Percentiles rank a stretch among this genome's conserved stretches.
Evolutionary conservation across 2,113 vertebrate genomes (phyloP).

Genomic region (Riparia riparia): DNA sequence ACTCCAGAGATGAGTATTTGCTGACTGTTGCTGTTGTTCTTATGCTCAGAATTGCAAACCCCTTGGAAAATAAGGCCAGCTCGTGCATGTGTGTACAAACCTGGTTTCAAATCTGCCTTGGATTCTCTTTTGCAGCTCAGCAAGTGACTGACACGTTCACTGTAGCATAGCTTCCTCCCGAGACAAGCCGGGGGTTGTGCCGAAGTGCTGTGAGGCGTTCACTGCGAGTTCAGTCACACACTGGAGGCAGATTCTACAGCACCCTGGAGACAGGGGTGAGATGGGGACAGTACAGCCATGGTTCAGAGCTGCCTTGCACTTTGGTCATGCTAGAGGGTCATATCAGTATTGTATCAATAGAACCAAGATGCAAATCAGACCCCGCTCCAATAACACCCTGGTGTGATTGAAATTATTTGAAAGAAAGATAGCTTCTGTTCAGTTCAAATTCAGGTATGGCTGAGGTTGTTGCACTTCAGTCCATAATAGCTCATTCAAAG

Average conservation of each 20-base stretch:
- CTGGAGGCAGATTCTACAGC: constrained; percentile 16
- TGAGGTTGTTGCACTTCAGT: not conserved
- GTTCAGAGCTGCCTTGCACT: constrained; percentile 30
- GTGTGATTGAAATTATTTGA: not conserved
- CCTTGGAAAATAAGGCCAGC: not conserved
- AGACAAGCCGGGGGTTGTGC: not conserved
- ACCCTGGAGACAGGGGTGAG: constrained; percentile 38
- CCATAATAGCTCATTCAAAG: not conserved
- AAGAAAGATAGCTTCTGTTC: not conserved
- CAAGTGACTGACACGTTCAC: constrained; percentile 43
- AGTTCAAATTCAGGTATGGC: not conserved
- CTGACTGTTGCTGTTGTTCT: not conserved
- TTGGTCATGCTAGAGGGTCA: not conserved
- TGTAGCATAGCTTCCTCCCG: not conserved
- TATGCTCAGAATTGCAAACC: not conserved
- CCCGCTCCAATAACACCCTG: not conserved
- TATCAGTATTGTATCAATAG: not conserved
- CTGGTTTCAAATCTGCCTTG: constrained; percentile 5
- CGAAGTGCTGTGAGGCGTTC: not conserved
- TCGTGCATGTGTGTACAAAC: not conserved
- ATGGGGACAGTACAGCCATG: not conserved
- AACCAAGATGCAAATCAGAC: not conserved
- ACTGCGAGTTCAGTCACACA: not conserved
- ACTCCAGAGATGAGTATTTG: not conserved
- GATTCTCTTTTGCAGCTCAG: constrained; percentile 41